Evolutionary conservation across 2,113 vertebrate species (phyloP).

Genomic region (human): GRCh38 chr7:122454501-122455000

Average conservation of each 20-base stretch:
- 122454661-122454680: background rate
- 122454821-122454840: background rate
- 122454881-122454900: background rate
- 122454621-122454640: background rate
- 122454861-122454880: fast-evolving
- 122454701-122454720: background rate
- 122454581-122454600: background rate
- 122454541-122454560: background rate
- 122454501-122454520: background rate
- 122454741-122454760: background rate
- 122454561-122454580: background rate
- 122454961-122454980: background rate
- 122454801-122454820: background rate
- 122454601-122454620: background rate
- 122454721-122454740: background rate
- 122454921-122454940: background rate
- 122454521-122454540: background rate
- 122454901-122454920: background rate
- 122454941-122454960: background rate
- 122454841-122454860: background rate
- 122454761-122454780: background rate
- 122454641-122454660: background rate
- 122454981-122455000: background rate
- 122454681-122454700: background rate
- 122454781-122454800: background rate